Evolutionary conservation across 2,888 invertebrate genomes (phyloP), one percentile per base, ranked within the genome.

Genomic region (Drosophila kambysellisi): DNA sequence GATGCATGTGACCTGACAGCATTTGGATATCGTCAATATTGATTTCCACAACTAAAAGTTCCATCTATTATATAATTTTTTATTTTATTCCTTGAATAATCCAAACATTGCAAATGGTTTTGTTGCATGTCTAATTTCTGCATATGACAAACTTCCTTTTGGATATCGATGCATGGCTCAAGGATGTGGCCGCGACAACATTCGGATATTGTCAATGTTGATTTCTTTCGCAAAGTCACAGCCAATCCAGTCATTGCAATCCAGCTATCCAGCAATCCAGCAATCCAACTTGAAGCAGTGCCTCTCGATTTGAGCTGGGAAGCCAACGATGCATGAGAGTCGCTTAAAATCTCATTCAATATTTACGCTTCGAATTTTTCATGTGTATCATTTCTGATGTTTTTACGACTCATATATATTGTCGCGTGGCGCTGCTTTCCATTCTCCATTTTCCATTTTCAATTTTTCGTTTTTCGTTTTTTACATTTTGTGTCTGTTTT

Each of bases 291-390:
- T 8, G 53, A 53, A 56, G 35, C 53, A 63, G 29, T 33, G 9
- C 65, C 37, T 9, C 50, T 33, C 54, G 12, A 53, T 59, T 32
- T 53, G 41, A 58, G 54, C 63, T 73, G 63, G 70, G 65, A 56
- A 72, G 43, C 62, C 81, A 71, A 61, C 77, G 82, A 69, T 74
- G 69, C 74, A 74, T 83, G 80, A 80, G 71, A 86, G 77, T 83
- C 89, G 77, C 75, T 89, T 84, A 82, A 84, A 84, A 84, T 80
- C 79, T 88, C 84, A 86, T 86, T 81, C 82, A 89, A 85, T 88
- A 88, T 89, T 88, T 88, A 83, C 83, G 68, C 72, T 83, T 73
- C 73, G 76, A 72, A 79, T 81, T 81, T 81, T 77, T 65, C 74
- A 76, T 78, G 75, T 73, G 75, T 76, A 74, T 83, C 74, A 76